Conservation (phyloP, 2,888 invertebrate species). For the Drosophila tripunctata region DNA sequence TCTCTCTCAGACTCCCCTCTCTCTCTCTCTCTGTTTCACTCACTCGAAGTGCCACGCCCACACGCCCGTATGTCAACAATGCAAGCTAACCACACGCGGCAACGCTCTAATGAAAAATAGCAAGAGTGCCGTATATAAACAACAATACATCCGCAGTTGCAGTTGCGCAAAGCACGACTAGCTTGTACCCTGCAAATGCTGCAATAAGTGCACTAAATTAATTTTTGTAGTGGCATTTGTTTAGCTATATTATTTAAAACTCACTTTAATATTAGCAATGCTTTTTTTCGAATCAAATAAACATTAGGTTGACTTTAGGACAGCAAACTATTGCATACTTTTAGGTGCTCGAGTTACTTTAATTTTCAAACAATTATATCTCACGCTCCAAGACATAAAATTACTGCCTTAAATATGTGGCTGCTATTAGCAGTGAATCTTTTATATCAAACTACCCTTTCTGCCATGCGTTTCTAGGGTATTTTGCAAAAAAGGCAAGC, state of each 20-base stretch:
- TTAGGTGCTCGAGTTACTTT: too few relatives aligned
- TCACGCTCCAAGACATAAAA: too few relatives aligned
- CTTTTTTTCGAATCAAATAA: too few relatives aligned
- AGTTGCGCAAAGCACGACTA: background rate
- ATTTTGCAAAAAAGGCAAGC: conserved; percentile 42
- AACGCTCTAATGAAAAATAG: conserved; percentile 73
- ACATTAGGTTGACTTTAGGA: too few relatives aligned
- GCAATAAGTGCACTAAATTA: too few relatives aligned
- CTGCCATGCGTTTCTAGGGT: background rate
- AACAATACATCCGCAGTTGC: conserved; percentile 7
- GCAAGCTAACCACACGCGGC: conserved; percentile 65
- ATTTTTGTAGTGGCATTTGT: too few relatives aligned
- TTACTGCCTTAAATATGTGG: too few relatives aligned
- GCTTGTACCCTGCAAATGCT: conserved; percentile 12
- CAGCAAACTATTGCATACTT: too few relatives aligned
- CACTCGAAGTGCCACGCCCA: conserved; percentile 15
- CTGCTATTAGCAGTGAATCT: background rate
- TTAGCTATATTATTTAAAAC: too few relatives aligned
- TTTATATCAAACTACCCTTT: background rate
- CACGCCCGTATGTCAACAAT: conserved; percentile 50
- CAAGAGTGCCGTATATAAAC: conserved; percentile 58
- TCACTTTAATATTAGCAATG: too few relatives aligned
- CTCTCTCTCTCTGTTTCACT: background rate
- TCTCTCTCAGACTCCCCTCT: background rate
- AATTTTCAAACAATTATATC: too few relatives aligned